Base-by-base conservation (phyloP, 2,797 vertebrate genomes). In the Tapera naevia region DNA sequence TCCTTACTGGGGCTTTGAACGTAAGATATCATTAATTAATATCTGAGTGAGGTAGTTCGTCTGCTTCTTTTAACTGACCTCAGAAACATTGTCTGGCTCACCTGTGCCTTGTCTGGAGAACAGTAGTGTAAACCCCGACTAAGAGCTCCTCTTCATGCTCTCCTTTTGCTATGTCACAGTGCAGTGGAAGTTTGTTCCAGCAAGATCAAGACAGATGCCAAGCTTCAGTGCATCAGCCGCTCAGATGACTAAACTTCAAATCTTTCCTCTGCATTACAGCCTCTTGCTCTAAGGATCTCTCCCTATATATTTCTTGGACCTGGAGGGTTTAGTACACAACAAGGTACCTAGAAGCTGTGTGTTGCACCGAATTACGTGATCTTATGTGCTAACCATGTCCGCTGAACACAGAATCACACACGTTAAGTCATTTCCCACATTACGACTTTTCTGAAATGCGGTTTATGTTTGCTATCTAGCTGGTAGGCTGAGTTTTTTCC, bases 91-190 rank as follows among this genome's bases (percentile, higher is more conserved):
- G 57, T 64, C 51, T 82, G 76, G 17, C 32, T 73, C 11, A 11
- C 18, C 56, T 56, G 13, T 76, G 64, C 51, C 61, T 35, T 37
- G 24, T 48, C 73, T 73, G 32, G 30, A 62, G 73, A 76, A 23
- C 17, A 32, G 65, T 0, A 22, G 24, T 2, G 16, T 76, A 66
- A 51, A 58, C 21, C 15, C 39, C 58, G 51, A 46, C 30, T 14
- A 48, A 23, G 21, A 17, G 6, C 21, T 39, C 11, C 28, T 46
- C 22, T 50, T 33, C 25, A 11, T 0, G 0, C 50, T 54, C 6
- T 28, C 54, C 70, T 82, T 33, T 56, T 66, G 41, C 30, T 27
- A 0, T 18, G 18, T 5, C 37, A 1, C 64, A 35, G 16, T 11
- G 33, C 32, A 41, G 17, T 2, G 2, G 27, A 51, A 76, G 25